Conservation (phyloP, 2,888 invertebrate species). For the Philonicus albiceps region DNA sequence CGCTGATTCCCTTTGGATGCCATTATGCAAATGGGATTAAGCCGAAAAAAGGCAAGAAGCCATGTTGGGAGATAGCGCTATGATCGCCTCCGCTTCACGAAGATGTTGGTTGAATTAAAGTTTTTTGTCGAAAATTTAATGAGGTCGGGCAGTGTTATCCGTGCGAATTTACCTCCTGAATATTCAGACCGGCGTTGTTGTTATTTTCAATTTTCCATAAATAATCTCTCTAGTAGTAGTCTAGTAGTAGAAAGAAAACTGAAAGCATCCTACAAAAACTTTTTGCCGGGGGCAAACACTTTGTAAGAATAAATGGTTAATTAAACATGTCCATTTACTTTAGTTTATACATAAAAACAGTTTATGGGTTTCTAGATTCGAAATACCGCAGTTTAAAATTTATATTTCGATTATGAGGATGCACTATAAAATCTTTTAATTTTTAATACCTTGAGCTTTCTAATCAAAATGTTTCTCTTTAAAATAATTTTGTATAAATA, state of each 20-base stretch:
- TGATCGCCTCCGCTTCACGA: background rate
- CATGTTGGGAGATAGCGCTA: background rate
- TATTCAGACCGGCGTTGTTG: background rate
- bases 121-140: background rate
- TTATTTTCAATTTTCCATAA: constrained; percentile 7
- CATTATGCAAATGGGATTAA: constrained; percentile 10
- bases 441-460: too few relatives aligned
- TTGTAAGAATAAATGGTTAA: background rate
- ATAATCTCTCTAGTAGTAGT: background rate
- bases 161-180: background rate
- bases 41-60: background rate
- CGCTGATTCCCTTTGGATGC: constrained; percentile 1
- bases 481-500: too few relatives aligned
- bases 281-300: background rate
- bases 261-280: background rate
- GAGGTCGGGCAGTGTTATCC: background rate
- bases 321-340: background rate
- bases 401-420: too few relatives aligned
- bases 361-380: background rate
- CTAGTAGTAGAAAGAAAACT: background rate
- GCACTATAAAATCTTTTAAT: too few relatives aligned
- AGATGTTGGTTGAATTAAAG: background rate
- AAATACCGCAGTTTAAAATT: background rate
- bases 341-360: background rate
- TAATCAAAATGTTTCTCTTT: too few relatives aligned